Percentiles rank a stretch among this genome's conserved stretches.
phyloP scores from a whole-genome alignment of 2,888 invertebrate genomes.

The Dryococelus australis region DNA sequence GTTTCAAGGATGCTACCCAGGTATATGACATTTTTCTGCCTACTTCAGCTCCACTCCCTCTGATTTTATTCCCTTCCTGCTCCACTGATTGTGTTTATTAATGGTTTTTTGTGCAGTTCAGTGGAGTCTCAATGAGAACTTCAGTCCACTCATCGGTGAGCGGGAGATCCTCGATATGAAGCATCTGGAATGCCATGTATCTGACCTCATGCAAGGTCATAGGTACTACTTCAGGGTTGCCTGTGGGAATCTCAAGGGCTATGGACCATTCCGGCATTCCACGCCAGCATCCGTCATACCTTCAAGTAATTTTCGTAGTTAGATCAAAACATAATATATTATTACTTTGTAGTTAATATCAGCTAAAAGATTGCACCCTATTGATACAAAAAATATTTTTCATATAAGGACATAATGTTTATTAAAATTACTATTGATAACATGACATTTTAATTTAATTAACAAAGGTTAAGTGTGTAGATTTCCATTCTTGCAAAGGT shows the following conservation, averaged over 20 bases:
- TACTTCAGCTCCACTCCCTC: no score
- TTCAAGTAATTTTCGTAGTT: slow-evolving; percentile 73
- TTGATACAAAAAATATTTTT: no score
- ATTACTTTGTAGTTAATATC: background rate
- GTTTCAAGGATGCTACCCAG: no score
- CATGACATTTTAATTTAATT: no score
- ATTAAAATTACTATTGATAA: no score
- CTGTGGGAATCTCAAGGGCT: slow-evolving; percentile 94
- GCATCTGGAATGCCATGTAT: slow-evolving; percentile 67
- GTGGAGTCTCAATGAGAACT: slow-evolving; percentile 90
- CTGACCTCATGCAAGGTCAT: slow-evolving; percentile 83
- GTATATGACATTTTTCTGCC: no score
- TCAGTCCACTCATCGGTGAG: slow-evolving; percentile 81
- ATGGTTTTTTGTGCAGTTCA: slow-evolving; percentile 71
- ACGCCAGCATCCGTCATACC: slow-evolving; percentile 87
- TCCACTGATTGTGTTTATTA: background rate
- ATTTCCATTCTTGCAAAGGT: no score
- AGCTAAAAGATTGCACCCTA: no score
- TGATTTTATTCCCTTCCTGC: no score
- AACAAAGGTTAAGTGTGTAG: no score
- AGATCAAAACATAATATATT: background rate
- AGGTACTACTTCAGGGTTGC: slow-evolving; percentile 89
- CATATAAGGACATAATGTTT: no score
- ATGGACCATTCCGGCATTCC: slow-evolving; percentile 78
- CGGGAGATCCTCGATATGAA: slow-evolving; percentile 76